Evolutionary conservation across 2,113 vertebrate species (phyloP).

Genomic region (Micromys minutus): DNA sequence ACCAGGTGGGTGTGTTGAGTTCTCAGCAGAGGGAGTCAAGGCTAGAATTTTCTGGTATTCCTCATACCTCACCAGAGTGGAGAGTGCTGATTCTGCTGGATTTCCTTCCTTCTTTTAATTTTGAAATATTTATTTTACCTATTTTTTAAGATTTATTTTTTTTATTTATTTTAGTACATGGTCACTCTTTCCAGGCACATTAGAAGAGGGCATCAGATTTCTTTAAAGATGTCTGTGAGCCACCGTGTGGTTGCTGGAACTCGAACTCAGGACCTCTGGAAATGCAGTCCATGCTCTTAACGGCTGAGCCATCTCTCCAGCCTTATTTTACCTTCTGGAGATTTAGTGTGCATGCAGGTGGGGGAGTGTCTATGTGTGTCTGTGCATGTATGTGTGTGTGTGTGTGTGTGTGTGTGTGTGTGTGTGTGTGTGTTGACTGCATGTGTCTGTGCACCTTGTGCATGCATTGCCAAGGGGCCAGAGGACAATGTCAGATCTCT

Average conservation of each 20-base stretch:
- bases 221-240: too few relatives aligned
- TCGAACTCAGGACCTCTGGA: too few relatives aligned
- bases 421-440: background rate
- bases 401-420: background rate
- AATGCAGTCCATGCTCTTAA: too few relatives aligned
- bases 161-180: too few relatives aligned
- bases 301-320: too few relatives aligned
- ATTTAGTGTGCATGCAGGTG: too few relatives aligned
- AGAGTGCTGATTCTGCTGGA: too few relatives aligned
- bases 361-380: too few relatives aligned
- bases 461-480: background rate
- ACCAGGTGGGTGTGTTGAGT: background rate
- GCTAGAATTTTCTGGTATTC: background rate
- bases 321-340: too few relatives aligned
- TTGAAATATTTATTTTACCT: background rate
- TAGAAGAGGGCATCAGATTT: too few relatives aligned
- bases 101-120: background rate
- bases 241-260: too few relatives aligned
- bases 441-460: background rate
- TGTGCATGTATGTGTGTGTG: background rate
- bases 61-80: background rate
- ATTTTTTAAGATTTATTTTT: background rate
- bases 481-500: background rate
- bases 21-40: background rate
- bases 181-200: too few relatives aligned